Base-by-base conservation (phyloP, 2,113 vertebrate species). In the Stegastes partitus region DNA sequence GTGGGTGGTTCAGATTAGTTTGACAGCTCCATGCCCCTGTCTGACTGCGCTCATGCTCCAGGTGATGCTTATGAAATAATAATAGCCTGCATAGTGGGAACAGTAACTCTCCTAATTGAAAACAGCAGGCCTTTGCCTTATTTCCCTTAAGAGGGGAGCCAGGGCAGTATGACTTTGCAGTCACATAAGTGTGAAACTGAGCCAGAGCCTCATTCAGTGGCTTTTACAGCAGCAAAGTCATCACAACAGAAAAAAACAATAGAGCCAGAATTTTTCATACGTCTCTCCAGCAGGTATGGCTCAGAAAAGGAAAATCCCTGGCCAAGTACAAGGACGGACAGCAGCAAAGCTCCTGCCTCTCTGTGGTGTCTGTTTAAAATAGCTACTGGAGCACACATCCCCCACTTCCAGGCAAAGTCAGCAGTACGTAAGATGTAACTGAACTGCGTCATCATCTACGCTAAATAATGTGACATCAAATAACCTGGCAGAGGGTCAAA, bases 91-190 rank as follows among this genome's bases (percentile, higher is more conserved):
- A 58, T 69, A 69, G 83, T 72, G 70, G 65, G 64, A 16, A 59
- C 44, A 44, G 68, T 49, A 50, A 63, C 81, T 70, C 51, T 23
- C 67, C 45, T 87, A 87, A 92, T 88, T 88, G 85, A 88, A 83
- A 89, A 79, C 82, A 89, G 88, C 84, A 66, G 82, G 87, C 49
- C 77, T 66, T 56, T 0, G 6, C 51, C 31, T 77, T 69, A 63
- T 66, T 69, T 55, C 25, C 51, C 54, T 54, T 62, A 18, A 18
- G 64, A 80, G 76, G 39, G 54, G 75, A 66, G 78, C 49, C 25
- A 42, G 56, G 50, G 10, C 59, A 65, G 22, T 7, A 22, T 73
- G 68, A 72, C 79, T 69, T 70, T 55, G 51, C 25, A 75, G 55
- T 64, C 70, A 28, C 56, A 2, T 42, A 55, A 69, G 50, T 65